Percentiles rank a stretch among this genome's conserved stretches.
phyloP scores from a whole-genome alignment of 2,888 invertebrate species.

The Drosophila sordidula region DNA sequence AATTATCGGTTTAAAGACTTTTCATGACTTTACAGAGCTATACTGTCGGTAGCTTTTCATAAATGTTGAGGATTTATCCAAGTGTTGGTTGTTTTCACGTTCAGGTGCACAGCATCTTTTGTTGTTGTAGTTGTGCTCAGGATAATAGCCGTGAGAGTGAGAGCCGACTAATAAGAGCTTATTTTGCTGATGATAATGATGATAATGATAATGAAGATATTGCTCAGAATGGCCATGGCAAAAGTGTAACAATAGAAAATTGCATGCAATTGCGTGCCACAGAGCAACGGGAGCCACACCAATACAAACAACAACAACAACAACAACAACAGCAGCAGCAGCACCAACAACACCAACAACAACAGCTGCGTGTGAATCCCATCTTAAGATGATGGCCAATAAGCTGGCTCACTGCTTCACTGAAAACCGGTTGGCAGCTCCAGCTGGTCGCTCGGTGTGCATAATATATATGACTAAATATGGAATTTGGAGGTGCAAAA shows the following conservation, averaged over 20 bases:
- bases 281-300: slow-evolving; percentile 6
- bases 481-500: slow-evolving; percentile 4
- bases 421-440: slow-evolving; percentile 38
- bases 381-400: slow-evolving; percentile 10
- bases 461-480: slow-evolving; percentile 30
- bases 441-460: slow-evolving; percentile 19
- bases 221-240: slow-evolving; percentile 34
- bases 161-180: slow-evolving; percentile 49
- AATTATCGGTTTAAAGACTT: slow-evolving; percentile 3
- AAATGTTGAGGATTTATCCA: slow-evolving; percentile 38
- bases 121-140: slow-evolving; percentile 8
- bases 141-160: slow-evolving; percentile 51
- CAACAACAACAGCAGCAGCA: slow-evolving; percentile 12
- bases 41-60: slow-evolving; percentile 14
- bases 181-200: slow-evolving; percentile 9
- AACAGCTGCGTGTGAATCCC: slow-evolving; percentile 37
- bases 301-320: not conserved
- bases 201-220: slow-evolving; percentile 23
- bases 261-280: slow-evolving; percentile 57
- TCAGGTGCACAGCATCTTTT: slow-evolving; percentile 18
- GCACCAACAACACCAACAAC: no score
- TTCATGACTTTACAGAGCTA: not conserved
- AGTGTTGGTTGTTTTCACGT: slow-evolving; percentile 16
- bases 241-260: slow-evolving; percentile 59
- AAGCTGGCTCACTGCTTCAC: not conserved